Evolutionary conservation across 2,888 invertebrate genomes (phyloP).

Genomic region (Ypsolopha sequella): DNA sequence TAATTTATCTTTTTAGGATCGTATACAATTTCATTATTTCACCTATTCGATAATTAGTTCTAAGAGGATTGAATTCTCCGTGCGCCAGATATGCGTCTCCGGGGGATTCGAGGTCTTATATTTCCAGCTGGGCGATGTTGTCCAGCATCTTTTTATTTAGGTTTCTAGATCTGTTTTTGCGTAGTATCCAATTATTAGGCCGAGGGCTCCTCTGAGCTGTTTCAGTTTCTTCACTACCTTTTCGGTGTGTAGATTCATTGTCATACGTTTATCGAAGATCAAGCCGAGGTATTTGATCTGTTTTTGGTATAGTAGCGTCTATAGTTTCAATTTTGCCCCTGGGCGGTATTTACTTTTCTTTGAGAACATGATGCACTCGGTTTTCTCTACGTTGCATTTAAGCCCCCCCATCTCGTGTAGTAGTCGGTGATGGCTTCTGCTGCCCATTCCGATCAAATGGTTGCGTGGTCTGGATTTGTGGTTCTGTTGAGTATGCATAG

Average conservation of each 20-base stretch:
- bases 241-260: background rate
- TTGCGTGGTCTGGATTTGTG: too few species aligned
- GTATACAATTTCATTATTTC: too few species aligned
- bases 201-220: background rate
- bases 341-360: background rate
- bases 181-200: background rate
- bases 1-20: too few species aligned
- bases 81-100: too few species aligned
- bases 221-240: background rate
- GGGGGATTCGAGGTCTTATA: too few species aligned
- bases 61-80: too few species aligned
- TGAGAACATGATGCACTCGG: conserved; percentile 2
- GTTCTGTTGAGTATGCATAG: conserved; percentile 2
- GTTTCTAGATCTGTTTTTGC: background rate
- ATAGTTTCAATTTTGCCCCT: background rate
- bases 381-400: conserved; percentile 4
- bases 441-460: conserved; percentile 2
- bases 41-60: too few species aligned
- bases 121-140: too few species aligned
- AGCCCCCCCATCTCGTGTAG: background rate
- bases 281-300: too few species aligned
- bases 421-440: conserved; percentile 2
- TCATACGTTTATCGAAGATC: background rate
- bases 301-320: background rate
- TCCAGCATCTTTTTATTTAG: too few species aligned